Conservation (phyloP, 2,797 vertebrate species). For the Cyclura pinguis region DNA sequence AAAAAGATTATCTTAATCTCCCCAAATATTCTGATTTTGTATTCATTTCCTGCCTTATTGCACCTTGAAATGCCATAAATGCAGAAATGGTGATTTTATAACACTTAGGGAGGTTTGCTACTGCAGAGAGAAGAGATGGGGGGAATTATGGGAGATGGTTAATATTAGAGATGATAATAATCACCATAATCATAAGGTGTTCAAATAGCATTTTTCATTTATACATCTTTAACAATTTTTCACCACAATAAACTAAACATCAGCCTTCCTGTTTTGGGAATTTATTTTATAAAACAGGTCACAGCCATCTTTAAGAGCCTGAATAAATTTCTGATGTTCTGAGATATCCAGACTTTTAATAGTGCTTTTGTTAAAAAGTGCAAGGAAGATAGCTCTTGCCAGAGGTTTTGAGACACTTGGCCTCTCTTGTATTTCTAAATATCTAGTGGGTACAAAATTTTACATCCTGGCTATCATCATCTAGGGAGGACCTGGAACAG, state of each 20-base stretch:
- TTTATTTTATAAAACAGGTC: not conserved
- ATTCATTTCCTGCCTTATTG: slow-evolving; percentile 33
- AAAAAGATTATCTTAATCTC: slow-evolving; percentile 11
- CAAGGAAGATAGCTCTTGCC: not conserved
- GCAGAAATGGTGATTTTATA: slow-evolving; percentile 17
- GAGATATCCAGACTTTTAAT: not conserved
- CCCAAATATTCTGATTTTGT: not conserved
- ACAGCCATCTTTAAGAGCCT: not conserved
- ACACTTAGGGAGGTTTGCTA: not conserved
- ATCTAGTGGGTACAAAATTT: too few species aligned
- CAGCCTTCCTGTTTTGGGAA: not conserved
- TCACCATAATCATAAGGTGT: not conserved
- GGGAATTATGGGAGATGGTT: not conserved
- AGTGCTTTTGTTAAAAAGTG: not conserved
- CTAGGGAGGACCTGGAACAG: too few species aligned
- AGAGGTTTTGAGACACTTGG: too few species aligned
- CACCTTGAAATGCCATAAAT: not conserved
- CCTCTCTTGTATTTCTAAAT: too few species aligned
- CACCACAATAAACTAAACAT: not conserved
- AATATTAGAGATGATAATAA: not conserved
- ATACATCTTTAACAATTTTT: not conserved
- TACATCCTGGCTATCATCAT: too few species aligned
- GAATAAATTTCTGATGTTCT: not conserved
- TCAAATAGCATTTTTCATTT: slow-evolving; percentile 9
- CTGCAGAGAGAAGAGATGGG: not conserved